Conservation (phyloP, 2,888 invertebrate species). For the Digitonthophagus gazella region DNA sequence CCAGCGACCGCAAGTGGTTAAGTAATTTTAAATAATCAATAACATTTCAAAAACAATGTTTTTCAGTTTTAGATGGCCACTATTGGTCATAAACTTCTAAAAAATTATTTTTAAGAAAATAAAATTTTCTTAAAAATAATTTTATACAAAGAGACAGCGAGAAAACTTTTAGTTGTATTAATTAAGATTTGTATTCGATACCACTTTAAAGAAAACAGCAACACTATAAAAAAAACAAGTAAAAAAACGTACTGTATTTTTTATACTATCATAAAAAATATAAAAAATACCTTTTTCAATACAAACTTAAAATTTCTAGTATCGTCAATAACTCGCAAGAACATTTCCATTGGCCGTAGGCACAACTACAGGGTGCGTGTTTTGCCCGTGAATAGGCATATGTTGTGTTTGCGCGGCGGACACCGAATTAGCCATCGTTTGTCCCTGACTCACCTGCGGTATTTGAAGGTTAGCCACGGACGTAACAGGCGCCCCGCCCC, state of each 20-base stretch:
- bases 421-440: constrained; percentile 41
- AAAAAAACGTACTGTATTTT: background rate
- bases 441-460: constrained; percentile 44
- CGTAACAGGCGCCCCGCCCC: constrained; percentile 30
- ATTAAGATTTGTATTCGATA: too few relatives aligned
- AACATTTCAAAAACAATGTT: too few relatives aligned
- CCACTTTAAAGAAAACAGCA: too few relatives aligned
- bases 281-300: constrained; percentile 21
- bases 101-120: too few relatives aligned
- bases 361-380: constrained; percentile 56
- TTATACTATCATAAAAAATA: background rate
- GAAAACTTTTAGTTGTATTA: too few relatives aligned
- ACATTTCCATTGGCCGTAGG: constrained; percentile 57
- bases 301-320: constrained; percentile 15
- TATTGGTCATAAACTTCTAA: too few relatives aligned
- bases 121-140: too few relatives aligned
- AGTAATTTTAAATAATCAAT: too few relatives aligned
- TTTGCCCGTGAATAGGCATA: constrained; percentile 44
- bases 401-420: constrained; percentile 39
- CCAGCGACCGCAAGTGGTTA: too few relatives aligned
- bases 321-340: constrained; percentile 52
- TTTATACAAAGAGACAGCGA: too few relatives aligned
- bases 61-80: too few relatives aligned
- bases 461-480: constrained; percentile 45
- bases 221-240: background rate